Conservation (phyloP, 1,140 invertebrate genomes). For the Anoplophora glabripennis region DNA sequence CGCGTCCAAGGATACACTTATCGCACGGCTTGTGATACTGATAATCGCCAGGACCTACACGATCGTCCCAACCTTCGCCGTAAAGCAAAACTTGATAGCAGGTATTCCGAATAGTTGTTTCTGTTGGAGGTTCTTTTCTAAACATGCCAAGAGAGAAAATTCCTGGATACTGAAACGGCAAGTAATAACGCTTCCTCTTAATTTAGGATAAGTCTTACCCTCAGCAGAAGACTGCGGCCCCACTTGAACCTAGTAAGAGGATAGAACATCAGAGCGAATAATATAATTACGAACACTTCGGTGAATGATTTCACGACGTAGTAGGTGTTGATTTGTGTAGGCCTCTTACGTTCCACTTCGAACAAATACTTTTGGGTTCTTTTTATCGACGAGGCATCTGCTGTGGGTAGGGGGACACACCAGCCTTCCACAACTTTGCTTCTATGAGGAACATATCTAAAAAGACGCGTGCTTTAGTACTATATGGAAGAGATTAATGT, state of each 20-base stretch:
- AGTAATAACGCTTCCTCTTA: neutral
- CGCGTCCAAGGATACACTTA: constrained; percentile 65
- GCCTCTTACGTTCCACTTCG: neutral
- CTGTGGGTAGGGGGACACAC: neutral
- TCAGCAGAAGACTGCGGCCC: constrained; percentile 51
- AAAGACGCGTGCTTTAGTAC: too few relatives aligned
- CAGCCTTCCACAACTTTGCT: neutral
- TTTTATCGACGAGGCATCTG: neutral
- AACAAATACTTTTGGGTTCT: constrained; percentile 6
- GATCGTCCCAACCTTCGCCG: constrained; percentile 73
- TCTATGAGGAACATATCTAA: neutral
- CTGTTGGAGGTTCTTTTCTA: constrained; percentile 64
- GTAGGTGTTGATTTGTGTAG: neutral
- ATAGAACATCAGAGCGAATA: constrained; percentile 61
- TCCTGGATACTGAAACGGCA: constrained; percentile 52
- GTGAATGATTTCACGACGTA: neutral
- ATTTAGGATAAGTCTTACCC: neutral
- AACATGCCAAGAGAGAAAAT: constrained; percentile 71
- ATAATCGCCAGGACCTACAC: constrained; percentile 54
- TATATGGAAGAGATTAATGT: too few relatives aligned
- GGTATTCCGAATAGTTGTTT: constrained; percentile 59
- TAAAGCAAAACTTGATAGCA: constrained; percentile 68
- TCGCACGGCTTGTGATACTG: constrained; percentile 52
- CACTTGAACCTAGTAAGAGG: constrained; percentile 63
- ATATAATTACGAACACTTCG: constrained; percentile 50